Evolutionary conservation across 2,888 invertebrate species (phyloP).

Genomic region (Eurytoma californica): DNA sequence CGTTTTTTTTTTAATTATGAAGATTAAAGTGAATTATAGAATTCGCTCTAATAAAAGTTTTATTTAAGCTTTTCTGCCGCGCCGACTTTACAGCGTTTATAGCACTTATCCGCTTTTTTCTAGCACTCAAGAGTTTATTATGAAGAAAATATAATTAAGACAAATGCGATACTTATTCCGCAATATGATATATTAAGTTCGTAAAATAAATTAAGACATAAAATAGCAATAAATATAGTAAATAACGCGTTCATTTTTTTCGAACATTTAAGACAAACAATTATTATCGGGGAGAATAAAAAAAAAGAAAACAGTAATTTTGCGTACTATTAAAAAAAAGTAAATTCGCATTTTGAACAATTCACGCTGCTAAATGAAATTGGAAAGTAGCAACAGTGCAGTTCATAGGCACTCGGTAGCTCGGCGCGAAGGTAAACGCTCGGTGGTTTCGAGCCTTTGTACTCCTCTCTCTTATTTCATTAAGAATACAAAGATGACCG

Average conservation of each 20-base stretch:
- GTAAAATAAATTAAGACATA: too few species aligned
- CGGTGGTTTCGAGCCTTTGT: constrained; percentile 34
- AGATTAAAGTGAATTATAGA: constrained; percentile 36
- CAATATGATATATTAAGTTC: too few species aligned
- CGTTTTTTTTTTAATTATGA: constrained; percentile 46
- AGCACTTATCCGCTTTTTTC: too few species aligned
- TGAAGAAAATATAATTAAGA: too few species aligned
- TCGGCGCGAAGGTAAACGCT: not conserved
- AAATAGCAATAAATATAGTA: too few species aligned
- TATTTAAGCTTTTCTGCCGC: not conserved
- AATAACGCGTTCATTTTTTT: too few species aligned
- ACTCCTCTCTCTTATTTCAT: constrained; percentile 52
- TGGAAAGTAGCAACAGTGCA: constrained; percentile 14
- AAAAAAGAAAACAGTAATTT: not conserved
- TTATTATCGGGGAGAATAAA: too few species aligned
- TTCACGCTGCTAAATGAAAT: not conserved
- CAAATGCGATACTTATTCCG: too few species aligned
- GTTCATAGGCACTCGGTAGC: constrained; percentile 6
- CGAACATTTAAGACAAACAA: too few species aligned
- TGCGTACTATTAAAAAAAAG: not conserved
- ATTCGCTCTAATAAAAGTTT: constrained; percentile 30
- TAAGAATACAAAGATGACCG: constrained; percentile 53
- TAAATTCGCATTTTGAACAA: not conserved
- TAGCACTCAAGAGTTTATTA: too few species aligned
- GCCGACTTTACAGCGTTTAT: too few species aligned